Conservation (phyloP, 1,140 invertebrate genomes). For the Anastrepha obliqua region DNA sequence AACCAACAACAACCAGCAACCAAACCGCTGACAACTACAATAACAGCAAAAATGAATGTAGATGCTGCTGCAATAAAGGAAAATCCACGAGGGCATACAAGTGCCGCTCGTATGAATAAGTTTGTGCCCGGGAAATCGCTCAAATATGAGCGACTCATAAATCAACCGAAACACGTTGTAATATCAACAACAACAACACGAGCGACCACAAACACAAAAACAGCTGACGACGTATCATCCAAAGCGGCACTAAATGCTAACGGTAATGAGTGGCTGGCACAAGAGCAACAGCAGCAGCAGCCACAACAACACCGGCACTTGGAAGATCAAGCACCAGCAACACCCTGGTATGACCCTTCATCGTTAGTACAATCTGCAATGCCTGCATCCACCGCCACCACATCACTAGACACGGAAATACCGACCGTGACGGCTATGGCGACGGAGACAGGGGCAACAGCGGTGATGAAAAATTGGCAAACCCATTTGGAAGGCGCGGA, state of each 20-base stretch:
- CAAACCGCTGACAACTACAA: conserved; percentile 53
- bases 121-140: conserved; percentile 62
- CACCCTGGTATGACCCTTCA: not conserved
- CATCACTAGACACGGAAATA: not conserved
- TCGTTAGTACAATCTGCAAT: not conserved
- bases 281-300: conserved; percentile 58
- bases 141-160: conserved; percentile 73
- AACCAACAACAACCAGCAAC: conserved; percentile 51
- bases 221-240: conserved; percentile 6
- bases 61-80: not conserved
- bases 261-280: conserved; percentile 39
- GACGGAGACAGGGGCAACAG: not conserved
- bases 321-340: conserved; percentile 55
- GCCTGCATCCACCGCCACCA: not conserved
- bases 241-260: conserved; percentile 31
- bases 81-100: not conserved
- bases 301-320: conserved; percentile 34
- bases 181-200: not conserved
- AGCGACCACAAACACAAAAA: not conserved
- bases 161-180: conserved; percentile 63
- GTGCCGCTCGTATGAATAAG: not conserved
- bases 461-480: conserved; percentile 50
- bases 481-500: conserved; percentile 45
- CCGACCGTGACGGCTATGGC: conserved; percentile 18
- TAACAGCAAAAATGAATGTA: conserved; percentile 61